phyloP scores from a whole-genome alignment of 1,140 invertebrate genomes.

The Notospermus geniculatus region DNA sequence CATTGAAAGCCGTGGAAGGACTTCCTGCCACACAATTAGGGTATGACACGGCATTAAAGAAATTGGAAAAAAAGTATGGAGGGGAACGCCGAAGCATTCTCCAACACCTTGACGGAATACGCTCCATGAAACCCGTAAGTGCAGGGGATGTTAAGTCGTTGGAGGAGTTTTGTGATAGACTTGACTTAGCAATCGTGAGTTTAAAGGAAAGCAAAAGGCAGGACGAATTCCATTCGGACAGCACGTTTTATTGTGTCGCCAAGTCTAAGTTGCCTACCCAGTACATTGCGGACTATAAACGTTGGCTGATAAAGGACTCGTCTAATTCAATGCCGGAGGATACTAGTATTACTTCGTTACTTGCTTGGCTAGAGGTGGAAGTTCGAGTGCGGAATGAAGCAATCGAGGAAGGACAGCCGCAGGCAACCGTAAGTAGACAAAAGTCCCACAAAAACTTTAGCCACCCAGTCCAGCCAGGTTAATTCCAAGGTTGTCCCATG shows the following conservation, averaged over 20 bases:
- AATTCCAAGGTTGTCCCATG: neutral
- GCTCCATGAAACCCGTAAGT: no score
- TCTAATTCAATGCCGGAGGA: neutral
- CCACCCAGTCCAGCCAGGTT: neutral
- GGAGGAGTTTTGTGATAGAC: no score
- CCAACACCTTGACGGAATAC: no score
- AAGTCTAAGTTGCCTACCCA: neutral
- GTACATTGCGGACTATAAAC: neutral
- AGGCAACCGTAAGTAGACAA: neutral
- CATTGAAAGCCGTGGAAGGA: no score
- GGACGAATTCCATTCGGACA: neutral
- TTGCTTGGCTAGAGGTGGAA: neutral
- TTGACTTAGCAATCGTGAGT: no score
- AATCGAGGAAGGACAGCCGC: neutral
- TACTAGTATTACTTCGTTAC: neutral
- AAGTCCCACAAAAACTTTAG: neutral
- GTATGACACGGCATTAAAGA: no score
- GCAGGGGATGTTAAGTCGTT: no score
- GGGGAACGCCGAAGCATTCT: no score
- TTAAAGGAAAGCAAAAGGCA: neutral
- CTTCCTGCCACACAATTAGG: no score
- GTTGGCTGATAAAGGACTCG: neutral
- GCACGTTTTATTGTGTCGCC: neutral
- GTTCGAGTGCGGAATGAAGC: neutral
- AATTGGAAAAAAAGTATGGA: no score